Evolutionary conservation across 2,113 vertebrate genomes (phyloP).

Genomic region (Ctenomys sociabilis): DNA sequence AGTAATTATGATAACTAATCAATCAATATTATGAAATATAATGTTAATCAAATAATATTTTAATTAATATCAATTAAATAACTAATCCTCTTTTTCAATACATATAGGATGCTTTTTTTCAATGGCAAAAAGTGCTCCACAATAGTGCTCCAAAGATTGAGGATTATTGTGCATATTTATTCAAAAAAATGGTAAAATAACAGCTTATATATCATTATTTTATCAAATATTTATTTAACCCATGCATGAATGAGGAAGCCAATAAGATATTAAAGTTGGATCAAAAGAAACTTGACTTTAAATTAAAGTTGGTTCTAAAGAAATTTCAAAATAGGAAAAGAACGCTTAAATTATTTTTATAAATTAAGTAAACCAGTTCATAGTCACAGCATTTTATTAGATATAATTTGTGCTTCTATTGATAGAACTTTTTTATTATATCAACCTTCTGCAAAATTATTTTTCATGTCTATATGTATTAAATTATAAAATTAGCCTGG

Average conservation of each 20-base stretch:
- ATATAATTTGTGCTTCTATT: neutral
- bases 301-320: neutral
- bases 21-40: too few species aligned
- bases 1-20: too few species aligned
- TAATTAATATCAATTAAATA: neutral
- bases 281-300: neutral
- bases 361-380: neutral
- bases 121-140: neutral
- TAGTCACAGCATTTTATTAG: neutral
- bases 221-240: neutral
- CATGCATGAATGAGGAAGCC: neutral
- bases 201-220: neutral
- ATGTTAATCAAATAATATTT: neutral
- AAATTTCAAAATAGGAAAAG: constrained; percentile 3
- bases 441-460: neutral
- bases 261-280: neutral
- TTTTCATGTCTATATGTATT: neutral
- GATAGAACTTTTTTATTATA: neutral
- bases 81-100: neutral
- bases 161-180: neutral
- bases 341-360: neutral
- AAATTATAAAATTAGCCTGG: neutral
- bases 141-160: neutral
- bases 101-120: neutral
- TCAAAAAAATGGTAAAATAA: neutral